Conservation (phyloP, 2,113 vertebrate species). For the Platysternon megacephalum region DNA sequence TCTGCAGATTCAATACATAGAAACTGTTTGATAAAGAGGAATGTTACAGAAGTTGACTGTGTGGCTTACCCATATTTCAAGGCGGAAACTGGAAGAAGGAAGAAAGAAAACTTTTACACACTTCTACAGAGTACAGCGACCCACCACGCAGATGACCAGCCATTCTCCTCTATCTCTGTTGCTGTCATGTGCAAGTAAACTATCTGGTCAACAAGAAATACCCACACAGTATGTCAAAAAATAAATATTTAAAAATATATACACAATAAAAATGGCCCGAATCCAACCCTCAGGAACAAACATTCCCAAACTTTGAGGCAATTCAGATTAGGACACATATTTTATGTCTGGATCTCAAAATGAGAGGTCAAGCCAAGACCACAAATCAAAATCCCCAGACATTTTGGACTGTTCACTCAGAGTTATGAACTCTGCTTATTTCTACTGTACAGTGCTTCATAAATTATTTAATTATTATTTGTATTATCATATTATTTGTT, state of each 20-base stretch:
- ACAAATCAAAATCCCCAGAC: not conserved
- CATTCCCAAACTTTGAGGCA: not conserved
- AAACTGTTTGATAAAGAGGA: not conserved
- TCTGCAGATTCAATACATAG: not conserved
- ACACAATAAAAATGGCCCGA: not conserved
- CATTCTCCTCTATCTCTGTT: not conserved
- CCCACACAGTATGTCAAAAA: not conserved
- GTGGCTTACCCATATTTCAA: not conserved
- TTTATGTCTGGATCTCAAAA: not conserved
- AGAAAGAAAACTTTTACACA: rapidly evolving
- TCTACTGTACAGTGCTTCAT: too few relatives aligned
- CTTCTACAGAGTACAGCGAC: not conserved
- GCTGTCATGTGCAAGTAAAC: not conserved
- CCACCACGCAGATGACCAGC: not conserved
- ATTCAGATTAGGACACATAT: not conserved
- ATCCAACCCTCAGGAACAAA: not conserved
- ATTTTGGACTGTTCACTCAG: not conserved
- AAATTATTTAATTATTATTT: too few relatives aligned
- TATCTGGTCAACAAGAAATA: not conserved
- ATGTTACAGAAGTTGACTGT: not conserved
- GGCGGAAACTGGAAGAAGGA: not conserved
- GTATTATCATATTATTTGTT: too few relatives aligned
- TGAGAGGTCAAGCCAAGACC: not conserved
- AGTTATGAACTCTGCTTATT: too few relatives aligned
- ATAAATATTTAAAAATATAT: not conserved